Conservation (phyloP, 2,113 vertebrate species). For the Leptocoma aspasia region DNA sequence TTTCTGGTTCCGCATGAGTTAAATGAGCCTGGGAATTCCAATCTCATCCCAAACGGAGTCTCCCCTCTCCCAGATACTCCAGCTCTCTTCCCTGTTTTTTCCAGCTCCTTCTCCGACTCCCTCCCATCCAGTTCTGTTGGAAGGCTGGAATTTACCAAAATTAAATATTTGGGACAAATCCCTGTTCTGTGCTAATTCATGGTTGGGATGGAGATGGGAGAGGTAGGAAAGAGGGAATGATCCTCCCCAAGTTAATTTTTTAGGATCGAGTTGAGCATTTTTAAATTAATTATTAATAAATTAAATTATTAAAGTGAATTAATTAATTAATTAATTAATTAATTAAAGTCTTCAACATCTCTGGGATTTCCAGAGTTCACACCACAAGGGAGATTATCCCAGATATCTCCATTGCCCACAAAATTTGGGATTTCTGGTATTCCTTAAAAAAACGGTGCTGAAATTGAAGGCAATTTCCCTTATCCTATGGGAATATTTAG, state of each 20-base stretch:
- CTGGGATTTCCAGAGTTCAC: not conserved
- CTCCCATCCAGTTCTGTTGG: not conserved
- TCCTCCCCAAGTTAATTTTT: not conserved
- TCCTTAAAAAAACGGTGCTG: not conserved
- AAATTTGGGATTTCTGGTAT: not conserved
- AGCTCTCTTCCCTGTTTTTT: not conserved
- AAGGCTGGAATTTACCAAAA: not conserved
- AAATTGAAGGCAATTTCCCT: not conserved
- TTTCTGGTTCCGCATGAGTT: not conserved
- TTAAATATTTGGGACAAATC: not conserved
- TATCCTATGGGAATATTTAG: not conserved
- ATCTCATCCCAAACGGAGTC: not conserved
- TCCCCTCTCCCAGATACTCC: not conserved
- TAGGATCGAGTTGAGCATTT: not conserved
- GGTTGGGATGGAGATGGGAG: not conserved
- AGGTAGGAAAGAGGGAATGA: not conserved
- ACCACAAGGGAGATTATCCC: not conserved
- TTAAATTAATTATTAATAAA: not conserved
- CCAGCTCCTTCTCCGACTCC: not conserved
- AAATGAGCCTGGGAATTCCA: not conserved
- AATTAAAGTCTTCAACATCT: not conserved
- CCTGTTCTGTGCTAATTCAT: not conserved
- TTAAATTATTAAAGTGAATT: accelerated
- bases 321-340: not conserved
- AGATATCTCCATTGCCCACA: accelerated